These are phyloP conservation scores for Heliothis peltigera DNA, from an alignment of 2,888 invertebrate genomes.

Conservation along the genomic window DNA sequence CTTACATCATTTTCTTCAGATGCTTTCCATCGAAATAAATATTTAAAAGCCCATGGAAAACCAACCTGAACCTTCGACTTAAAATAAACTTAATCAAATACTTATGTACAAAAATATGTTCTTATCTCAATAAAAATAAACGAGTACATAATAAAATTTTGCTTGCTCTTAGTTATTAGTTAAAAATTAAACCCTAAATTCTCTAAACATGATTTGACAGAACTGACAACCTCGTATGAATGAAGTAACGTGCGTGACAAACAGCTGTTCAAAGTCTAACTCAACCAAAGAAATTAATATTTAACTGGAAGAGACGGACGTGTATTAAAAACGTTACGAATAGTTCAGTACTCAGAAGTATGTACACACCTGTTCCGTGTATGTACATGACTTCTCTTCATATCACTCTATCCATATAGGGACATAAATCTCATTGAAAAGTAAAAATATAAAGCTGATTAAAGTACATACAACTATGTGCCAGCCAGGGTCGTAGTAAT, in stretches of 20 bases:
- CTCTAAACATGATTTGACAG: conserved; percentile 2
- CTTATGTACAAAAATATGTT: conserved; percentile 27
- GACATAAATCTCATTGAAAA: no score
- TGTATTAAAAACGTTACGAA: no score
- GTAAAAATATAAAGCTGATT: no score
- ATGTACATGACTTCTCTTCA: no score
- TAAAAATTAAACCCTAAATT: not conserved
- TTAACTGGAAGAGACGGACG: no score
- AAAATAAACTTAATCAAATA: conserved; percentile 15
- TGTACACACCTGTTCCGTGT: no score
- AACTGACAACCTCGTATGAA: conserved; percentile 2
- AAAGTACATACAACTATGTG: no score
- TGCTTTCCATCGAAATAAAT: conserved; percentile 4
- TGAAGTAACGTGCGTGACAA: not conserved
- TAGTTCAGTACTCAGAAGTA: no score
- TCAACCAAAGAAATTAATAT: no score
- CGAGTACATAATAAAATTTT: not conserved
- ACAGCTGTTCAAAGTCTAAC: conserved; percentile 42
- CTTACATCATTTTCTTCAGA: conserved; percentile 53
- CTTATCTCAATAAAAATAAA: not conserved
- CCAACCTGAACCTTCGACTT: conserved; percentile 4
- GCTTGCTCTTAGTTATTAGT: not conserved
- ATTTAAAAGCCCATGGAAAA: not conserved
- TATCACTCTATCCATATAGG: no score
- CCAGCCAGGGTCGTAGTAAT: no score